phyloP scores from a whole-genome alignment of 1,140 invertebrate species.

The Aphaenogaster ashmeadi region DNA sequence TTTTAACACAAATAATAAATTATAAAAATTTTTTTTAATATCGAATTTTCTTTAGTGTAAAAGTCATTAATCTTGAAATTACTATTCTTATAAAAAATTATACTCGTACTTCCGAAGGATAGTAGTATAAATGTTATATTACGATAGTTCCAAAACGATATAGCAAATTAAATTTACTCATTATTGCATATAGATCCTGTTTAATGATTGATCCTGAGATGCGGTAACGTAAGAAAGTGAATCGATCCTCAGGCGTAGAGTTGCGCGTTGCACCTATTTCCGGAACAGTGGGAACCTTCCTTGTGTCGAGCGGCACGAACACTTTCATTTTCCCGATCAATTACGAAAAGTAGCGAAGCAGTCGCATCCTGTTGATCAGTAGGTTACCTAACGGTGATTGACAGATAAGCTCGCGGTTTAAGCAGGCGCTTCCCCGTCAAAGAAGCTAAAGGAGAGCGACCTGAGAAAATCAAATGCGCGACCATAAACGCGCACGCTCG shows the following conservation, averaged over 20 bases:
- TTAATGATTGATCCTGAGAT: neutral
- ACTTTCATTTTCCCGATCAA: conserved; percentile 81
- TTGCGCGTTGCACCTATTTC: conserved; percentile 72
- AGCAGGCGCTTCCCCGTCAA: conserved; percentile 47
- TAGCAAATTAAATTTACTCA: neutral
- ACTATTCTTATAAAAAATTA: neutral
- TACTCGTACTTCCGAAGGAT: neutral
- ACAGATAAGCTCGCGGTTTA: conserved; percentile 60
- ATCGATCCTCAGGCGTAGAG: conserved; percentile 64
- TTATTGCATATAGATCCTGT: neutral
- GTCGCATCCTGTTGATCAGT: conserved; percentile 48
- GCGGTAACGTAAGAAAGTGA: conserved; percentile 78
- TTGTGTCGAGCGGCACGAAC: conserved; percentile 72
- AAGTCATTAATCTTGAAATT: neutral
- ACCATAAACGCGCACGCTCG: conserved; percentile 34
- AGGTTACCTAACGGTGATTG: conserved; percentile 80
- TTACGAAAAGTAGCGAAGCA: conserved; percentile 28
- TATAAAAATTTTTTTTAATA: neutral
- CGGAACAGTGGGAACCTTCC: conserved; percentile 60
- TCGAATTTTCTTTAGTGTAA: neutral
- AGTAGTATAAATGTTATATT: neutral
- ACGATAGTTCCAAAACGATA: neutral
- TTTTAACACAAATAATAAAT: neutral
- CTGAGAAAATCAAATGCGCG: conserved; percentile 55
- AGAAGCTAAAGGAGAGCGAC: conserved; percentile 45